A percentile compares a stretch with the other conserved stretches of the same genome.
phyloP scores from a whole-genome alignment of 1,140 invertebrate species.

The Periplaneta americana region DNA sequence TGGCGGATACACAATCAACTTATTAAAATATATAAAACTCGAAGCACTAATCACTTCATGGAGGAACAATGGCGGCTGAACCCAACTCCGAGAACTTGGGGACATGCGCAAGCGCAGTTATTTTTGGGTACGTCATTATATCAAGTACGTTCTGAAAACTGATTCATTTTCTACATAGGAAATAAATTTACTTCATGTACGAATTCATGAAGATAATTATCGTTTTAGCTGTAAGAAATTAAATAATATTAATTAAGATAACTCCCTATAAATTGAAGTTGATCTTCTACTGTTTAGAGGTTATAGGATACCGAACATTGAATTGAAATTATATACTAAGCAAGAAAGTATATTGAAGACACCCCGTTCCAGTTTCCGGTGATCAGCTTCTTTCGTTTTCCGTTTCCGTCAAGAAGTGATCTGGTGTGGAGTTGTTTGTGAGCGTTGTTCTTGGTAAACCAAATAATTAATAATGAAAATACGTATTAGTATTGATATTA shows the following conservation, averaged over 20 bases:
- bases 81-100: slow-evolving; percentile 18
- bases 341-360: not conserved
- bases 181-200: too few relatives aligned
- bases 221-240: too few relatives aligned
- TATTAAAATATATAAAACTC: slow-evolving; percentile 22
- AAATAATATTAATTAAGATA: too few relatives aligned
- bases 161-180: not conserved
- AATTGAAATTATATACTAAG: too few relatives aligned
- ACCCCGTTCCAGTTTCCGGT: not conserved
- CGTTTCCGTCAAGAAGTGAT: not conserved
- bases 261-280: not conserved
- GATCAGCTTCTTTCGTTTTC: not conserved
- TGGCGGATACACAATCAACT: slow-evolving; percentile 15
- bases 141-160: not conserved
- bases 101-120: slow-evolving; percentile 2
- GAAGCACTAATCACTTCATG: slow-evolving; percentile 19
- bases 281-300: too few relatives aligned
- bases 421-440: not conserved
- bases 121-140: slow-evolving; percentile 8
- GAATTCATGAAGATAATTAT: too few relatives aligned
- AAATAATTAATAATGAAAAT: not conserved
- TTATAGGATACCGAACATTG: too few relatives aligned
- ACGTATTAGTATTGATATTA: not conserved
- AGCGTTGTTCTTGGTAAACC: not conserved
- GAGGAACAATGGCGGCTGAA: slow-evolving; percentile 21